Conservation (phyloP, 2,888 invertebrate species). For the Ditylenchus weischeri region DNA sequence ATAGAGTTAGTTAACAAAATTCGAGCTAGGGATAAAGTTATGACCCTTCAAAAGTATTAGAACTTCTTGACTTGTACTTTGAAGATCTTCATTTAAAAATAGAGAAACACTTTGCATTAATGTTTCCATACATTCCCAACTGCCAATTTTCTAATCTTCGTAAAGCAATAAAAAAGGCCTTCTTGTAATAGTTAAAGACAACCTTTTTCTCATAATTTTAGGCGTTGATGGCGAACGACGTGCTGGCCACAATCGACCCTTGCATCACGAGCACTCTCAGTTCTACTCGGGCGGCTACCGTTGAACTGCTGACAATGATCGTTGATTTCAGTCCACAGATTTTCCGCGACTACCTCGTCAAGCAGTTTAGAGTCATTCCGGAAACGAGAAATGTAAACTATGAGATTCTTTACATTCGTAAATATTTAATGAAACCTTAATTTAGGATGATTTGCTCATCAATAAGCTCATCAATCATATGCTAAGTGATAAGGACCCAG, state of each 20-base stretch:
- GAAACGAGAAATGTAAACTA: constrained; percentile 27
- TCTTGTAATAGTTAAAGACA: too few relatives aligned
- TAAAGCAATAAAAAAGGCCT: too few relatives aligned
- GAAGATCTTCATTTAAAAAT: too few relatives aligned
- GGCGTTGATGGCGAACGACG: constrained; percentile 48
- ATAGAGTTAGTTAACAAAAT: too few relatives aligned
- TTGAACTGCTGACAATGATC: constrained; percentile 94
- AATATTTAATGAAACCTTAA: neutral
- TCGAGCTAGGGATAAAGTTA: too few relatives aligned
- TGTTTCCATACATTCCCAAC: too few relatives aligned
- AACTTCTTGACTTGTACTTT: too few relatives aligned
- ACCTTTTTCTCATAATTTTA: constrained; percentile 30
- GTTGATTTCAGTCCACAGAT: constrained; percentile 97
- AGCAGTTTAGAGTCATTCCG: constrained; percentile 72
- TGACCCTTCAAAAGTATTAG: too few relatives aligned
- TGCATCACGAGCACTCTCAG: constrained; percentile 70
- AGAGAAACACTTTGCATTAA: too few relatives aligned
- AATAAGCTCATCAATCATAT: constrained; percentile 98
- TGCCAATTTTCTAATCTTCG: too few relatives aligned
- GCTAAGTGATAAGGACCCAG: constrained; percentile 86
- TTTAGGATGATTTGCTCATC: constrained; percentile 77
- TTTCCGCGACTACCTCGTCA: constrained; percentile 90
- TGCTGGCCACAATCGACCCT: constrained; percentile 53
- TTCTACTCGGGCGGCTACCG: constrained; percentile 90
- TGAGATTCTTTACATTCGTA: constrained; percentile 3